Evolutionary conservation across 2,888 invertebrate species (phyloP).

Genomic region (Tanytarsus gracilentus): DNA sequence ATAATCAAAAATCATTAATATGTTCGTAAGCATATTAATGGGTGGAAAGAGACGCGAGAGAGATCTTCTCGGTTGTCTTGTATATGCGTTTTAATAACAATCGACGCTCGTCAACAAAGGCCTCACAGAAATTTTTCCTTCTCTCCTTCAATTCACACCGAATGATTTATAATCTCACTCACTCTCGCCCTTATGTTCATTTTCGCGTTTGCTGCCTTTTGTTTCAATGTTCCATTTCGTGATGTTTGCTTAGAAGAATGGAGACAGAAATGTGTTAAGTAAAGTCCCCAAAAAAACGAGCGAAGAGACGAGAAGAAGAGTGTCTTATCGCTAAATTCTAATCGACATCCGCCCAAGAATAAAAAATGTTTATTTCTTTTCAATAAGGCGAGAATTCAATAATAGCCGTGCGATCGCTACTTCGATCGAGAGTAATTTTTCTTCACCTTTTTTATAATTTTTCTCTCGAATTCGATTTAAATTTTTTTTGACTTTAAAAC

Average conservation of each 20-base stretch:
- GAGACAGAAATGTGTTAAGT: slow-evolving; percentile 11
- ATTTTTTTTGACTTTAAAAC: too few species aligned
- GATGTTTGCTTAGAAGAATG: not conserved
- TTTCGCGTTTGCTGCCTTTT: not conserved
- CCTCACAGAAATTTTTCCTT: too few species aligned
- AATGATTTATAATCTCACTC: slow-evolving; percentile 20
- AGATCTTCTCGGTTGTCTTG: slow-evolving; percentile 24
- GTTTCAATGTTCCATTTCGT: slow-evolving; percentile 2
- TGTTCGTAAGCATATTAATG: slow-evolving; percentile 23
- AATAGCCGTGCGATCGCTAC: slow-evolving; percentile 6
- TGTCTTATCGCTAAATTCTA: slow-evolving; percentile 24
- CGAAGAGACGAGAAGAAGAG: too few species aligned
- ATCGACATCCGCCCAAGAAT: slow-evolving; percentile 28
- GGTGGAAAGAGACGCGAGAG: too few species aligned
- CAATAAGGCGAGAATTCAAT: not conserved
- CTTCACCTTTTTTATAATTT: too few species aligned
- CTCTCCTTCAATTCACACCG: slow-evolving; percentile 15
- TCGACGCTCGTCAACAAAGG: slow-evolving; percentile 4
- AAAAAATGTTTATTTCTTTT: not conserved
- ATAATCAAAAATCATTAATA: slow-evolving; percentile 27
- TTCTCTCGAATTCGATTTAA: too few species aligned
- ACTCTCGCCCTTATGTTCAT: not conserved
- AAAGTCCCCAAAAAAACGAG: too few species aligned
- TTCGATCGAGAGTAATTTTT: slow-evolving; percentile 16
- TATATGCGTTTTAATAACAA: slow-evolving; percentile 7